Evolutionary conservation across 2,113 vertebrate genomes (phyloP).

Genomic region (Chionodraco myersi): DNA sequence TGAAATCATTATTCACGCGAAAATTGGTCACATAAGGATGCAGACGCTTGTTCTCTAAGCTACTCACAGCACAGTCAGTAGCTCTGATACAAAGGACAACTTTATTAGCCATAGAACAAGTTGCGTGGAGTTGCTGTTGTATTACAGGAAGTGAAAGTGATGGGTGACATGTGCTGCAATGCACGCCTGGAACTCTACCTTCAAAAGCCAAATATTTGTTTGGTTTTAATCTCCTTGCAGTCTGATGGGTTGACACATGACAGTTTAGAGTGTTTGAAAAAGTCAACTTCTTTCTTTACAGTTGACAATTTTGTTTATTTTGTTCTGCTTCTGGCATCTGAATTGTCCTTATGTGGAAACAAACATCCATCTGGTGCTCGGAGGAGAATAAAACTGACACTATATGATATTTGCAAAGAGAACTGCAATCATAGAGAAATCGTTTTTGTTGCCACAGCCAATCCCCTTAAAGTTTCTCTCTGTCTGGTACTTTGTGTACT

Average conservation of each 20-base stretch:
- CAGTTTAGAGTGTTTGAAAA: conserved; percentile 58
- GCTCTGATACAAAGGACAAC: background rate
- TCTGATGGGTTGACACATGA: conserved; percentile 58
- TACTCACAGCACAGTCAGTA: background rate
- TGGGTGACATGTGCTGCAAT: conserved; percentile 24
- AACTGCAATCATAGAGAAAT: conserved; percentile 59
- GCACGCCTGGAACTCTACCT: conserved; percentile 19
- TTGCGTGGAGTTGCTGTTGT: background rate
- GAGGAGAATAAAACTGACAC: conserved; percentile 66
- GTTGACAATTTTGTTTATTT: conserved; percentile 53
- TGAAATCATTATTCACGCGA: background rate
- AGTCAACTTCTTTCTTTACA: conserved; percentile 57
- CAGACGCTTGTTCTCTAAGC: background rate
- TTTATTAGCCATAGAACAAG: conserved; percentile 14
- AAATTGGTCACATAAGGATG: background rate
- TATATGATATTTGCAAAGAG: conserved; percentile 68
- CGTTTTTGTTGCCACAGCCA: conserved; percentile 59
- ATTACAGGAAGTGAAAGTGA: conserved; percentile 18
- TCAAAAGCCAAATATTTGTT: conserved; percentile 53
- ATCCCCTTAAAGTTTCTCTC: conserved; percentile 47
- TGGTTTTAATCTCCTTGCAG: conserved; percentile 60
- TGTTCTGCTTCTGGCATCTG: conserved; percentile 51
- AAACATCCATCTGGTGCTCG: conserved; percentile 59
- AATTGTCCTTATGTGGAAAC: conserved; percentile 57
- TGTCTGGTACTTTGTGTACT: conserved; percentile 36